A percentile compares a stretch with the other conserved stretches of the same genome.
These are phyloP conservation scores for Venustoraphidia nigricollis DNA, from an alignment of 2,888 invertebrate genomes.

Conservation along the genomic window DNA sequence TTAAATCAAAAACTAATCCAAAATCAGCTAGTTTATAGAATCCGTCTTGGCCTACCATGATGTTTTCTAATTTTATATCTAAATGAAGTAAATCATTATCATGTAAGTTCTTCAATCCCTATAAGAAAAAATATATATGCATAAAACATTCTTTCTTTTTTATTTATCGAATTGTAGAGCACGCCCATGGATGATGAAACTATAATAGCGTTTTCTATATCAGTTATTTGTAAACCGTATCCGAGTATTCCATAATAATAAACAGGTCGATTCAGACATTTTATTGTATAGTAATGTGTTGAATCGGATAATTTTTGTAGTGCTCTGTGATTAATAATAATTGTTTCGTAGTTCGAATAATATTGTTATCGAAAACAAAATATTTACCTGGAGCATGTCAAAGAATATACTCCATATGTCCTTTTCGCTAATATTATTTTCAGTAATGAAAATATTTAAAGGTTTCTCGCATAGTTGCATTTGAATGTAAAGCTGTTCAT, in stretches of 20 bases:
- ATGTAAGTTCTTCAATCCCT: conserved; percentile 53
- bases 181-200: no score
- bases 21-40: conserved; percentile 63
- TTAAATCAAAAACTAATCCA: conserved; percentile 50
- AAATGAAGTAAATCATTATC: conserved; percentile 50
- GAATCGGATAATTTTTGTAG: no score
- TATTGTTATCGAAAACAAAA: neutral
- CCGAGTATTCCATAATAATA: no score
- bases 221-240: no score
- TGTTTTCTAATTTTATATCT: conserved; percentile 66
- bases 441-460: conserved; percentile 38
- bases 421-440: conserved; percentile 38
- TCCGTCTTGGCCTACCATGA: conserved; percentile 46
- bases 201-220: no score
- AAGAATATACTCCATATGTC: conserved; percentile 49
- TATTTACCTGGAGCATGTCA: conserved; percentile 34
- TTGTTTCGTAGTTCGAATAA: no score
- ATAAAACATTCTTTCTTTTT: neutral
- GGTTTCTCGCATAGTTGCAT: conserved; percentile 53
- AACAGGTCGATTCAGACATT: no score
- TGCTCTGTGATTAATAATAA: no score
- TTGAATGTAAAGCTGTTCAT: conserved; percentile 47
- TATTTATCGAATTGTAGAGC: no score
- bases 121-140: conserved; percentile 14
- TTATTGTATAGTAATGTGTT: no score